phyloP scores from a whole-genome alignment of 2,113 vertebrate genomes.

The Pteropus alecto region DNA sequence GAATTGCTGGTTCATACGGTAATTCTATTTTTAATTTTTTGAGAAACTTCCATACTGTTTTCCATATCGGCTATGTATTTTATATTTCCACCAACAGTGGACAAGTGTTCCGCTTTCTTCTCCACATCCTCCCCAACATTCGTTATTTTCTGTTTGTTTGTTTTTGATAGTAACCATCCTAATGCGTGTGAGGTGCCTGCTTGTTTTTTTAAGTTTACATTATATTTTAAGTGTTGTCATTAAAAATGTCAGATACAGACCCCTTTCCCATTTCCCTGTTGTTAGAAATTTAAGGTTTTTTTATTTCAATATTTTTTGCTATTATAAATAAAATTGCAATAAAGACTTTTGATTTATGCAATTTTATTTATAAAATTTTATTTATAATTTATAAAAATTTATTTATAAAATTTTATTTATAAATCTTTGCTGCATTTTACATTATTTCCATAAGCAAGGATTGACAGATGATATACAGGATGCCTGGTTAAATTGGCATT shows the following conservation, averaged over 20 bases:
- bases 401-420: neutral
- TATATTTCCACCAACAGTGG: neutral
- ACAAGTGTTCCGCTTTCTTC: neutral
- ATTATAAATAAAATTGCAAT: conserved; percentile 32
- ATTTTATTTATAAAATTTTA: too few relatives aligned
- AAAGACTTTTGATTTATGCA: neutral
- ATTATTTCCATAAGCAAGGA: conserved; percentile 22
- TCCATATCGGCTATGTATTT: neutral
- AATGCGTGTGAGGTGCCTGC: neutral
- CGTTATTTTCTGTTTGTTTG: neutral
- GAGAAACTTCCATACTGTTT: neutral
- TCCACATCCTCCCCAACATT: neutral
- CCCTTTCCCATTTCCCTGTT: neutral
- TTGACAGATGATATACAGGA: neutral
- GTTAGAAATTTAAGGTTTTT: neutral
- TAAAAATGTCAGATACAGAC: neutral
- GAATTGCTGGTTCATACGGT: neutral
- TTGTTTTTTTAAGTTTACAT: neutral
- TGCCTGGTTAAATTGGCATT: neutral
- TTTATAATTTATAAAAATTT: too few relatives aligned
- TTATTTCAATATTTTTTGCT: conserved; percentile 30
- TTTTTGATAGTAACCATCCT: neutral
- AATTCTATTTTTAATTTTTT: neutral
- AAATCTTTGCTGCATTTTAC: neutral
- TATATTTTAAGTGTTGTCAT: neutral